Percentiles rank a stretch among this genome's conserved stretches.
phyloP scores from a whole-genome alignment of 1,140 invertebrate species.

The Eueides isabella region DNA sequence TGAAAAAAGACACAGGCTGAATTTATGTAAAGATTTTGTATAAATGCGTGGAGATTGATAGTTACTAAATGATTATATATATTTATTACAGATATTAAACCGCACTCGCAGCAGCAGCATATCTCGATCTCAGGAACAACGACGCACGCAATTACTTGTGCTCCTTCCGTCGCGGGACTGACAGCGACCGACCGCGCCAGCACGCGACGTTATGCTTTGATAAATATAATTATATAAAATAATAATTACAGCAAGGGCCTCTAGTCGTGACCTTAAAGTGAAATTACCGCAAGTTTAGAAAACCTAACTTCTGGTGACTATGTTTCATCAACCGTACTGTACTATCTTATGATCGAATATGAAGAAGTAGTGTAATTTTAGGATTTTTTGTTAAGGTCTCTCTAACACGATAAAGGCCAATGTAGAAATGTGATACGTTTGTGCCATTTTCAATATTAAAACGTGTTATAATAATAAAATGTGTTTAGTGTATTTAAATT shows the following conservation, averaged over 20 bases:
- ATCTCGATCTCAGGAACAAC: slow-evolving; percentile 45
- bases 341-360: background rate
- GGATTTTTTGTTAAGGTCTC: background rate
- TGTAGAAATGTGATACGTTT: slow-evolving; percentile 26
- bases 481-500: background rate
- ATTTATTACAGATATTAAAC: slow-evolving; percentile 60
- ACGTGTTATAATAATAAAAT: background rate
- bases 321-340: background rate
- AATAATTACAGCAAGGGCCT: too few relatives aligned
- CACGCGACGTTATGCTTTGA: slow-evolving; percentile 71
- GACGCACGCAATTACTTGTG: slow-evolving; percentile 66
- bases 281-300: too few relatives aligned
- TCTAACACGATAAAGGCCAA: background rate
- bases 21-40: too few relatives aligned
- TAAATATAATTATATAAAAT: background rate
- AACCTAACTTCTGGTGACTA: too few relatives aligned
- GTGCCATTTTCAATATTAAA: slow-evolving; percentile 17
- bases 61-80: background rate
- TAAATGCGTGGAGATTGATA: too few relatives aligned
- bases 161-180: slow-evolving; percentile 63
- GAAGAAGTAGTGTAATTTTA: background rate
- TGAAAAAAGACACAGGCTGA: too few relatives aligned
- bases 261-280: too few relatives aligned
- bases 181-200: slow-evolving; percentile 49
- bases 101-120: slow-evolving; percentile 63